Evolutionary conservation across 2,113 vertebrate species (phyloP).

Genomic region (Myxocyprinus asiaticus): DNA sequence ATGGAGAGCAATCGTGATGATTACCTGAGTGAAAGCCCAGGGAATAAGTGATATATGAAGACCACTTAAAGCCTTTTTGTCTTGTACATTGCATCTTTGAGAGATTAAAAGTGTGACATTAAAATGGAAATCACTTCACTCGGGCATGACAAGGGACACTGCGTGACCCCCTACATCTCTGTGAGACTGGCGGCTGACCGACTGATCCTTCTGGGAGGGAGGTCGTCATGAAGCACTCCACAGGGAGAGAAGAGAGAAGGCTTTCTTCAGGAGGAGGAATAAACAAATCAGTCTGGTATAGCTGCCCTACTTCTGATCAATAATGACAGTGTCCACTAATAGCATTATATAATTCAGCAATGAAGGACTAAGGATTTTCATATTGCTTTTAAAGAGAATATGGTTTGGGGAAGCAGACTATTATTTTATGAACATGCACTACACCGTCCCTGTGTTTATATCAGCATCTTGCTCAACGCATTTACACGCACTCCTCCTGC

Average conservation of each 20-base stretch:
- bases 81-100: constrained; percentile 93
- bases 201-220: constrained; percentile 89
- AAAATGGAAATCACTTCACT: constrained; percentile 97
- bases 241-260: constrained; percentile 47
- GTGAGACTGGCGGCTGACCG: constrained; percentile 85
- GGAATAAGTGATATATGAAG: constrained; percentile 89
- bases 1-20: constrained; percentile 87
- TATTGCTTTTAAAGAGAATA: too few species aligned
- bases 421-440: too few species aligned
- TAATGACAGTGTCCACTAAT: neutral
- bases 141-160: constrained; percentile 82
- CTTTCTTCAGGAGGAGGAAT: constrained; percentile 3
- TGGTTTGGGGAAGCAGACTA: too few species aligned
- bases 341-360: neutral
- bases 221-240: constrained; percentile 82
- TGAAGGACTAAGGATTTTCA: neutral
- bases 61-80: constrained; percentile 90
- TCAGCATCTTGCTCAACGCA: too few species aligned
- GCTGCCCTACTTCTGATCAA: neutral
- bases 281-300: constrained; percentile 23
- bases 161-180: constrained; percentile 84
- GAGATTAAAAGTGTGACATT: constrained; percentile 98
- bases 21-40: constrained; percentile 90
- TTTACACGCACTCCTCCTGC: too few species aligned
- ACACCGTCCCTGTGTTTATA: too few species aligned